These are phyloP conservation scores for Cygnus buccinator DNA, from an alignment of 2,113 vertebrate species.

Conservation along the genomic window DNA sequence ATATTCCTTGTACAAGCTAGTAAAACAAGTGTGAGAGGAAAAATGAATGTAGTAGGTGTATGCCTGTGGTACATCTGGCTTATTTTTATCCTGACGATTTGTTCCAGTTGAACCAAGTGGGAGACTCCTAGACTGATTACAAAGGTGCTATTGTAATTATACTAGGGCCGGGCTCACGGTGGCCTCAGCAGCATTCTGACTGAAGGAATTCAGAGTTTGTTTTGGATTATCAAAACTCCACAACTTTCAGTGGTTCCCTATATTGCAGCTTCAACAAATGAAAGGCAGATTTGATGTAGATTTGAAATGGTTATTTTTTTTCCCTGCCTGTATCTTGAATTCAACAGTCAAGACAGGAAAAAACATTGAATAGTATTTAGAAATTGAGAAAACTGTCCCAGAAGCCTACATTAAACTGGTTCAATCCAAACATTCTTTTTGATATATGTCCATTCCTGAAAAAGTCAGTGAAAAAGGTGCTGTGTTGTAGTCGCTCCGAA, in stretches of 20 bases:
- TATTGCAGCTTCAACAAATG: not conserved
- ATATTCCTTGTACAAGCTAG: not conserved
- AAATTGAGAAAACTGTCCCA: not conserved
- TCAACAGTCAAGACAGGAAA: not conserved
- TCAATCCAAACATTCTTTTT: not conserved
- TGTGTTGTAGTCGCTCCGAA: not conserved
- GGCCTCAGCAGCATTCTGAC: not conserved
- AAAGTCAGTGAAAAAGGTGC: not conserved
- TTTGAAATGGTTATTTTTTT: not conserved
- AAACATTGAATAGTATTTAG: not conserved
- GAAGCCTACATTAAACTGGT: not conserved
- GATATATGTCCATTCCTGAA: not conserved
- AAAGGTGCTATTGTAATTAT: not conserved
- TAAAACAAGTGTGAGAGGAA: not conserved
- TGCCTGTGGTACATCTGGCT: not conserved
- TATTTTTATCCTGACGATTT: not conserved
- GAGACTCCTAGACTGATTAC: not conserved
- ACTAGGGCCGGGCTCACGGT: not conserved
- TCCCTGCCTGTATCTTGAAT: not conserved
- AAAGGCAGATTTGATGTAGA: not conserved
- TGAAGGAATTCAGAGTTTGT: constrained; percentile 31
- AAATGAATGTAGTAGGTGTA: not conserved
- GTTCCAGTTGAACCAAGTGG: not conserved
- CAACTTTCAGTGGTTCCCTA: not conserved
- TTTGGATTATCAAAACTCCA: constrained; percentile 23